Base-by-base conservation (phyloP, 2,888 invertebrate genomes). In the Patella caerulea region DNA sequence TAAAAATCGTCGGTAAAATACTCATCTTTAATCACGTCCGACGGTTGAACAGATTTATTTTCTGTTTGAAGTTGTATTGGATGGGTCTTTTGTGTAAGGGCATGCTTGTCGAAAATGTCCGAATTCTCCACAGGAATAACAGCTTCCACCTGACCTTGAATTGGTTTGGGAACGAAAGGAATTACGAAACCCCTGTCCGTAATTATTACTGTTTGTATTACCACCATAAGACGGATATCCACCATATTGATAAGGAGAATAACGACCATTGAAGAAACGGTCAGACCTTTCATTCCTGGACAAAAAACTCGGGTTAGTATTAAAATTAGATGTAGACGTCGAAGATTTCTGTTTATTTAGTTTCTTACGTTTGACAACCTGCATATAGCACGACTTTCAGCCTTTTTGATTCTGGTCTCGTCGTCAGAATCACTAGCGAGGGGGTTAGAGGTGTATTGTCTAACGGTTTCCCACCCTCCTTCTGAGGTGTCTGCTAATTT, bases 401-500 rank as follows among this genome's bases (percentile, higher is more conserved):
- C 81, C 65, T 75, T 77, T 17, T 34, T 29, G 34, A 82, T 81
- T 65, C 77, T 78, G 1, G 74, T 52, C 19, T 82, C 82, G 69
- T 82, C 82, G 2, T 82, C 84, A 14, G 73, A 78, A 45, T 82
- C 79, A 55, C 77, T 78, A 11, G 82, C 83, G 14, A 81, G 53
- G 4, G 79, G 82, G n/a, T 82, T 78, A 1, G 72, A 3, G 34
- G 77, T 69, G 70, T 83, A 82, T 24, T 80, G 77, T 5, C 72
- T 55, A 1, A 79, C 82, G 0, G 81, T 82, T 12, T 83, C 79
- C 82, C 78, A 82, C 12, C 82, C 79, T 0, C 78, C 78, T 7
- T 79, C 77, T 1, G 79, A 81, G 0, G 79, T 76, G 29, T 83
- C 80, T 3, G 83, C 83, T 14, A 80, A 77, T 2, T 76, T 73